Evolutionary conservation across 2,888 invertebrate genomes (phyloP), one percentile per base, ranked within the genome.

Genomic region (Melieria omissa): DNA sequence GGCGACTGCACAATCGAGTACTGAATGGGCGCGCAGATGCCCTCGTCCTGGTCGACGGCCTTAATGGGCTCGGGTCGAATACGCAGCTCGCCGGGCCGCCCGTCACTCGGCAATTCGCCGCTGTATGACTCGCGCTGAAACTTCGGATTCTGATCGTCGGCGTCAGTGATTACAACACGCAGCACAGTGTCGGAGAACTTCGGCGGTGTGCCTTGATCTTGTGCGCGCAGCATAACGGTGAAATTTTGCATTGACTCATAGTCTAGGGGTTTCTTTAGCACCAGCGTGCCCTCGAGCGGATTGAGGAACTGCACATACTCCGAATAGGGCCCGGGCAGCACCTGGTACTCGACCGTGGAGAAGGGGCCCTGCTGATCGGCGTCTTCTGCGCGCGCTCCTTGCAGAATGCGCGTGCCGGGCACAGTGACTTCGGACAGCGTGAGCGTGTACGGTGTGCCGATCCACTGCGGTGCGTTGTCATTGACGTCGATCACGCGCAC

Each of bases 101-200:
- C 89, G 65, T 90, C 89, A 8, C 90, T 89, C 0, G 93, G 92
- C 69, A 96, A 80, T 7, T 90, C 87, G 0, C 93, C 91, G 57
- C 90, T 90, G 83, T 94, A 95, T 75, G 93, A 91, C 61, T 95
- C 93, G 74, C 92, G 90, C 8, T 90, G 83, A 84, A 96, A 96
- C 80, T 90, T 90, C 0, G 96, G 96, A 88, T 96, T 96, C 88
- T 96, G 96, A 86, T 96, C 96, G 81, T 96, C 96, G 0, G 96
- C 95, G 85, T 96, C 96, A 41, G 95, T 90, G 58, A 96, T 93
- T 75, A 92, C 91, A 0, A 97, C 93, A 4, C 90, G 89, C 4
- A 97, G 89, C 45, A 89, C 87, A 0, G 96, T 93, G 80, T 95
- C 93, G 54, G 92, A 92, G 81, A 90, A 90, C 78, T 90, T 90